These are phyloP conservation scores for Melanotaenia boesemani DNA, from an alignment of 2,797 vertebrate genomes.

Conservation along the genomic window DNA sequence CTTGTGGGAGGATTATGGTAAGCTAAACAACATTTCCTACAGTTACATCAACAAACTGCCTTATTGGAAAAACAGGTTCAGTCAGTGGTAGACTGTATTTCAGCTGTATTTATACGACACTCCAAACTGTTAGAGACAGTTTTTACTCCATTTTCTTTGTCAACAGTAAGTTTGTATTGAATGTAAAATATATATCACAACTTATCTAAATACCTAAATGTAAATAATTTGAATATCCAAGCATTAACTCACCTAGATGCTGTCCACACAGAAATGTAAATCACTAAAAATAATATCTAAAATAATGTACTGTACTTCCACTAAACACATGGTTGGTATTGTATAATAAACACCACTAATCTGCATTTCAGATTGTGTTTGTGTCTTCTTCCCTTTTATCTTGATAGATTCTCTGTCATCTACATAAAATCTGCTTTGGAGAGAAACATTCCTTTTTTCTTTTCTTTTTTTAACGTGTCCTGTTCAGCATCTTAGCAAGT, in stretches of 20 bases:
- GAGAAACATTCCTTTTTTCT: background rate
- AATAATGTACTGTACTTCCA: background rate
- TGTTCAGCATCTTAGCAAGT: too few relatives aligned
- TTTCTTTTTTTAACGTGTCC: too few relatives aligned
- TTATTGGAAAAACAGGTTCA: background rate
- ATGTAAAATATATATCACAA: background rate
- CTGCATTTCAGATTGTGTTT: too few relatives aligned
- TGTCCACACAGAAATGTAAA: background rate
- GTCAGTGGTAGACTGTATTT: background rate
- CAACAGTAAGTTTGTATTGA: background rate
- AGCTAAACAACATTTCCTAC: constrained; percentile 24
- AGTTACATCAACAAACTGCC: constrained; percentile 32
- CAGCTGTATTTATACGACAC: background rate
- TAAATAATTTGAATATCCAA: background rate
- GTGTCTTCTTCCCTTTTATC: too few relatives aligned
- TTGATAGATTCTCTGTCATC: too few relatives aligned
- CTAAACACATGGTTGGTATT: background rate
- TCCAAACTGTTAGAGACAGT: background rate
- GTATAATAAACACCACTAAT: background rate
- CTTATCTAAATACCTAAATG: background rate
- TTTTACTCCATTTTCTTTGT: background rate
- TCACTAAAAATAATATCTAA: background rate
- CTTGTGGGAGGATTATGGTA: constrained; percentile 23
- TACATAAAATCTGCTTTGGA: background rate
- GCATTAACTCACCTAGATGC: background rate